Evolutionary conservation across 2,888 invertebrate species (phyloP).

Genomic region (Drosophila quinaria): DNA sequence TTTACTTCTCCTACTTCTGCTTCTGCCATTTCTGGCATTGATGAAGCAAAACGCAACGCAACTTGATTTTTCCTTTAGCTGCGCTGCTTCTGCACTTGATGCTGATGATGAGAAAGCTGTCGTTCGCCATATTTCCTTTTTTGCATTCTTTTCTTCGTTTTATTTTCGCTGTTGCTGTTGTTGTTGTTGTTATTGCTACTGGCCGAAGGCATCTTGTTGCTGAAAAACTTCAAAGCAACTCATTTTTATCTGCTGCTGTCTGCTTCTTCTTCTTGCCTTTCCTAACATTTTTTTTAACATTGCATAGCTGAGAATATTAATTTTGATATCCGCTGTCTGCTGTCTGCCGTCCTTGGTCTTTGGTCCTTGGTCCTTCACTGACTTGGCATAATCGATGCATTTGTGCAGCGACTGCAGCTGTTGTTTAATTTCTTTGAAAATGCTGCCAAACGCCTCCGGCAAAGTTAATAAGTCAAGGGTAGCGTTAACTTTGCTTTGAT

Average conservation of each 20-base stretch:
- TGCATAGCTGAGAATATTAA: constrained; percentile 72
- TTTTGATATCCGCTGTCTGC: constrained; percentile 60
- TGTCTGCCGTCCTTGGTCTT: constrained; percentile 35
- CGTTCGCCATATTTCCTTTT: constrained; percentile 34
- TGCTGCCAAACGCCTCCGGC: constrained; percentile 47
- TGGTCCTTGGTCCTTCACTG: constrained; percentile 45
- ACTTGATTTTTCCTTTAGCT: constrained; percentile 49
- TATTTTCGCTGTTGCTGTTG: constrained; percentile 18
- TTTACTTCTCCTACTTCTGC: not conserved
- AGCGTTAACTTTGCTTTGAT: constrained; percentile 53
- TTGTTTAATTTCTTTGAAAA: constrained; percentile 68
- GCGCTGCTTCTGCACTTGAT: constrained; percentile 15
- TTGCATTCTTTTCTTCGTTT: constrained; percentile 10
- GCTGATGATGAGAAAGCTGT: constrained; percentile 40
- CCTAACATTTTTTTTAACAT: constrained; percentile 54
- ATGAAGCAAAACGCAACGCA: constrained; percentile 65
- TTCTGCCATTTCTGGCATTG: constrained; percentile 50
- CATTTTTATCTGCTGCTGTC: constrained; percentile 41
- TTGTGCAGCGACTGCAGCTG: constrained; percentile 29
- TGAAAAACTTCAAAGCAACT: constrained; percentile 68
- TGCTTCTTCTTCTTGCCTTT: constrained; percentile 22
- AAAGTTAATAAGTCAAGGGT: constrained; percentile 68
- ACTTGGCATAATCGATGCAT: constrained; percentile 74
- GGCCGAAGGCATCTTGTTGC: constrained; percentile 40
- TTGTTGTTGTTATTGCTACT: constrained; percentile 23